Conservation (phyloP, 2,113 vertebrate species). For the Trichechus manatus region DNA sequence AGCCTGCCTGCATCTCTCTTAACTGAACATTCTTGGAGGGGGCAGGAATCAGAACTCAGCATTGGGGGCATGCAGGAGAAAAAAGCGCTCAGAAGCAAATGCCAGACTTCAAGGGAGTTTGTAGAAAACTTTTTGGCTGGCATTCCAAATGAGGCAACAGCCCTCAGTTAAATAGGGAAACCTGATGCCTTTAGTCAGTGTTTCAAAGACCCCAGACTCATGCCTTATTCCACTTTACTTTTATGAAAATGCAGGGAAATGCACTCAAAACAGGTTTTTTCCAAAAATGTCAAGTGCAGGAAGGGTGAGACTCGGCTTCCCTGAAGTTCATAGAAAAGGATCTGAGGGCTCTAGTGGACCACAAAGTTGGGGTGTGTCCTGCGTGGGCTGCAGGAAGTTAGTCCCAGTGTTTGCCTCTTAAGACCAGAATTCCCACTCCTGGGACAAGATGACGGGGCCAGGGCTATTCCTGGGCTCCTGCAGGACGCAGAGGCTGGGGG, state of each 20-base stretch:
- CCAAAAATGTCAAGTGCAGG: neutral
- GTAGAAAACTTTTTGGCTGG: neutral
- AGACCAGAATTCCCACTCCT: neutral
- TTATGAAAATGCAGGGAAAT: neutral
- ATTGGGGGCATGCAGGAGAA: fast-evolving
- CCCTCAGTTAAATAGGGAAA: constrained; percentile 68
- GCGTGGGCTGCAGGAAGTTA: neutral
- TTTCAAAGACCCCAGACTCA: constrained; percentile 35
- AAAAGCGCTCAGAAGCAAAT: neutral
- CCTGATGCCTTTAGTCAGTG: constrained; percentile 61
- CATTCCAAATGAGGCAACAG: constrained; percentile 63
- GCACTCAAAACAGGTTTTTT: neutral
- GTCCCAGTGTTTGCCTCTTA: neutral
- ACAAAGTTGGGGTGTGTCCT: neutral
- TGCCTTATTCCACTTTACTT: neutral
- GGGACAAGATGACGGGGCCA: neutral
- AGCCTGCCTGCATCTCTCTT: no score
- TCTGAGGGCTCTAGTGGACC: neutral
- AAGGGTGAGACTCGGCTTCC: neutral
- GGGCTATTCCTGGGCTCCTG: neutral
- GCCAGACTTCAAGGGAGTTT: neutral
- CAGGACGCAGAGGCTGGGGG: neutral
- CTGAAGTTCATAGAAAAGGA: neutral
- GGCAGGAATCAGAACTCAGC: neutral
- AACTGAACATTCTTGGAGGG: neutral